Evolutionary conservation across 2,113 vertebrate species (phyloP), one percentile per base, ranked within the genome.

Genomic region (Athene cunicularia): DNA sequence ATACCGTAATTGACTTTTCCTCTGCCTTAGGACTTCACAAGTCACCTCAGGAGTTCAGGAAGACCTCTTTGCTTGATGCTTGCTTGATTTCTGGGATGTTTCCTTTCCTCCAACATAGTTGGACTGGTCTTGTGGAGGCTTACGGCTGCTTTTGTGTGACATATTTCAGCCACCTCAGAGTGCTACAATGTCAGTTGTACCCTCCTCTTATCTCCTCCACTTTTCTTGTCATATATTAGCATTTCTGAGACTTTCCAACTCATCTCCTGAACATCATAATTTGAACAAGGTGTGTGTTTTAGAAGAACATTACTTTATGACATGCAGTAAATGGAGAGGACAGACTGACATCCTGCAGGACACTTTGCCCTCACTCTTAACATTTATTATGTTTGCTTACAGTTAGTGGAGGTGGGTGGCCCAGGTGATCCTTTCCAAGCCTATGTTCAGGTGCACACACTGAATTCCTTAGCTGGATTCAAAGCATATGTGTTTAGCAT

Each of bases 151-250:
- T 74, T 37, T 19, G 32, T 24, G 55, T 16, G 24, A 45, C 2
- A 0, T 39, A 33, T 52, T 67, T 67, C 52, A 63, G 33, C 60
- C 37, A 41, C 26, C 37, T 82, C 66, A 19, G 47, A 33, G 41
- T 43, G 35, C 43, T 24, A 7, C 12, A 21, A 11, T 1, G 0
- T 27, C 67, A 50, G 18, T 45, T 3, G 1, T n/a, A 35, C 4
- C 45, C 14, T 64, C 8, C 33, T 15, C 56, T 66, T 27, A 35
- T 11, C 8, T 81, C 12, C 35, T 87, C 16, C 7, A 2, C 11
- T 76, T 68, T 50, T 19, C 37, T 26, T 52, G 22, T 59, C 28
- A 11, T 64, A 18, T 18, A 11, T 49, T 41, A 1, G 33, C 24
- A 33, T 33, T 81, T 60, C 45, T 66, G 43, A 77, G 49, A 45